Conservation (phyloP, 2,797 vertebrate genomes). For the Diglossa cyanea region DNA sequence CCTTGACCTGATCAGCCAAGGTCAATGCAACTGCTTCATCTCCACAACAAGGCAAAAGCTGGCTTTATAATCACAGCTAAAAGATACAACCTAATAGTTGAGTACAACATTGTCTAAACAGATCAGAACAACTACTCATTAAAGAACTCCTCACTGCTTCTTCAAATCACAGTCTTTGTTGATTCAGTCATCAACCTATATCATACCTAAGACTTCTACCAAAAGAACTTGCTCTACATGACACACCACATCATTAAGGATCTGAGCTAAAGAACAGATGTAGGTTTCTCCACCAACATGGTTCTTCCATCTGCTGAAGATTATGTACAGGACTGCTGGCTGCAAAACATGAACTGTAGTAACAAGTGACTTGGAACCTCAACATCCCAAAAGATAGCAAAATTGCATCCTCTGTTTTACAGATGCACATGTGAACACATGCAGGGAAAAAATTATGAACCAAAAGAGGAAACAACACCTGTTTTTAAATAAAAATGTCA, state of each 20-base stretch:
- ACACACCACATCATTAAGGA: background rate
- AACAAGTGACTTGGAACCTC: background rate
- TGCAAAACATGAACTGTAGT: background rate
- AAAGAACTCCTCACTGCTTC: background rate
- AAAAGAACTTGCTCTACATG: background rate
- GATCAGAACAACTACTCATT: background rate
- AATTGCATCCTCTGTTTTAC: background rate
- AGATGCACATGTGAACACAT: background rate
- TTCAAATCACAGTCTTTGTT: background rate
- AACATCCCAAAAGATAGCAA: background rate
- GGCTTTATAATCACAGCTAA: background rate
- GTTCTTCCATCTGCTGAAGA: background rate
- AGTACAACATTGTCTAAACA: background rate
- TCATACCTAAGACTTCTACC: background rate
- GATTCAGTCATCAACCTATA: background rate
- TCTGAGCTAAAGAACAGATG: background rate
- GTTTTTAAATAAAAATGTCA: background rate
- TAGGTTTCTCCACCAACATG: background rate
- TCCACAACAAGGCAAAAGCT: background rate
- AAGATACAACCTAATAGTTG: background rate
- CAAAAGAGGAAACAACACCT: background rate
- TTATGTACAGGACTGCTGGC: fast-evolving
- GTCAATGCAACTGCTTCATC: background rate
- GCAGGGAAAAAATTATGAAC: background rate
- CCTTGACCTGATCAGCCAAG: background rate